Evolutionary conservation across 2,113 vertebrate species (phyloP).

Genomic region (Scolopax mira): DNA sequence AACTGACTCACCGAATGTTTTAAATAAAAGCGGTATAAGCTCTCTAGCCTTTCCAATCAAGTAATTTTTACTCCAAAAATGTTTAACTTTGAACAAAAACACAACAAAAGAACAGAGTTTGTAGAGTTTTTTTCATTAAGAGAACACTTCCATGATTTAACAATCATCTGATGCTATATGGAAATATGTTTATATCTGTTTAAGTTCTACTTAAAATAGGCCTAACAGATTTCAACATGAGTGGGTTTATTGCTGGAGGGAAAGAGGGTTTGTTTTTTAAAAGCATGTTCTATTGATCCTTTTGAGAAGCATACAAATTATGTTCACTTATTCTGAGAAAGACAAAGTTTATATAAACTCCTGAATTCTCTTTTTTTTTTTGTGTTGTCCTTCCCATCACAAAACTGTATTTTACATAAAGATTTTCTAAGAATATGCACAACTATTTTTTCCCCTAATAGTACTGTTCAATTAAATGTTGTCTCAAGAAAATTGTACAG

Average conservation of each 20-base stretch:
- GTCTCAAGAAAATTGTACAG: neutral
- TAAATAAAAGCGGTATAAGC: neutral
- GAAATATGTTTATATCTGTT: neutral
- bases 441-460: neutral
- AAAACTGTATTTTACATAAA: neutral
- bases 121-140: neutral
- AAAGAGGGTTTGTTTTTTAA: neutral
- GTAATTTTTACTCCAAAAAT: neutral
- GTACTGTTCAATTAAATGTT: neutral
- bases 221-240: neutral
- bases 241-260: neutral
- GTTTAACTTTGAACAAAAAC: neutral
- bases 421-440: neutral
- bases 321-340: neutral
- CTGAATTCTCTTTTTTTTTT: neutral
- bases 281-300: neutral
- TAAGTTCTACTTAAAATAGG: neutral
- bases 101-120: neutral
- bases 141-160: neutral
- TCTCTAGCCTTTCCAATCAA: neutral
- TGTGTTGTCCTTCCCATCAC: neutral
- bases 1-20: neutral
- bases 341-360: neutral
- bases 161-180: neutral
- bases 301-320: neutral